These are phyloP conservation scores for Pachliopta kotzebuea DNA, from an alignment of 2,888 invertebrate genomes.

Conservation along the genomic window DNA sequence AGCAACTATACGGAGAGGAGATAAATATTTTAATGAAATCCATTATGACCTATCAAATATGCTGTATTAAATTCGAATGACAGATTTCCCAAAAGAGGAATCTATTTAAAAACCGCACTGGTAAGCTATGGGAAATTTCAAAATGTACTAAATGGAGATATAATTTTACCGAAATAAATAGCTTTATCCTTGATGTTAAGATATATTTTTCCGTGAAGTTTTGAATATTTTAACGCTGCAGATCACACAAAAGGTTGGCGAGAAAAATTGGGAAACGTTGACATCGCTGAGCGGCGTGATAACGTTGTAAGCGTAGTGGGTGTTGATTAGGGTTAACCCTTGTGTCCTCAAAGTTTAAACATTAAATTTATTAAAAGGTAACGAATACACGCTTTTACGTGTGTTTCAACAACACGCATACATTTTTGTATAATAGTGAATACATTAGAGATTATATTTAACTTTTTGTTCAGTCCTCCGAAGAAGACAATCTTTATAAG, in stretches of 20 bases:
- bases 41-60: slow-evolving; percentile 45
- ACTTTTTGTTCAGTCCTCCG: too few relatives aligned
- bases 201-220: slow-evolving; percentile 29
- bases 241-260: slow-evolving; percentile 40
- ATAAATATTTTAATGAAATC: slow-evolving; percentile 48
- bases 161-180: slow-evolving; percentile 1
- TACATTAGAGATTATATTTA: not conserved
- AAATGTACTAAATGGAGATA: slow-evolving; percentile 33
- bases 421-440: not conserved
- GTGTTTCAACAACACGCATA: not conserved
- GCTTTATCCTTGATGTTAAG: not conserved
- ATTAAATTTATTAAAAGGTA: not conserved
- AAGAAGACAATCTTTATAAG: too few relatives aligned
- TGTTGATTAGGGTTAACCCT: slow-evolving; percentile 53
- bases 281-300: slow-evolving; percentile 78
- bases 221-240: slow-evolving; percentile 30
- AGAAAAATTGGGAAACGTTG: slow-evolving; percentile 76
- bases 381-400: not conserved
- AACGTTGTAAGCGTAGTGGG: slow-evolving; percentile 66
- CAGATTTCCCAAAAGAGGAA: slow-evolving; percentile 65
- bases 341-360: not conserved
- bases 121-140: slow-evolving; percentile 45
- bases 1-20: slow-evolving; percentile 33
- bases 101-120: slow-evolving; percentile 75
- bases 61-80: slow-evolving; percentile 65